Conservation (phyloP, 2,888 invertebrate species). For the Sesia bembeciformis region DNA sequence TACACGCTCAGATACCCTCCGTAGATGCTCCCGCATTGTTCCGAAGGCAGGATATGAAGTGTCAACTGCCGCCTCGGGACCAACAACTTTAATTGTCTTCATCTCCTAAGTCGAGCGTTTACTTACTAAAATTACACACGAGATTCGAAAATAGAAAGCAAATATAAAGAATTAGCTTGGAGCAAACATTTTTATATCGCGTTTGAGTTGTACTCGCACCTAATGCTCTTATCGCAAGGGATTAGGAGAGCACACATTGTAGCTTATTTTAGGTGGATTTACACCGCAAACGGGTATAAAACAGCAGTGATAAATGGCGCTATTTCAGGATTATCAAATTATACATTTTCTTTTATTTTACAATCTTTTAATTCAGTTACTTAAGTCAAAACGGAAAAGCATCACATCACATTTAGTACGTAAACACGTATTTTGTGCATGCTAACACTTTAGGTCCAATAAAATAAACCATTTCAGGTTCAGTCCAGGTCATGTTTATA, state of each 20-base stretch:
- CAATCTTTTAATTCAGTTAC: too few species aligned
- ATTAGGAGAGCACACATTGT: not conserved
- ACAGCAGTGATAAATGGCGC: too few species aligned
- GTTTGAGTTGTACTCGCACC: not conserved
- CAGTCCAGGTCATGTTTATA: too few species aligned
- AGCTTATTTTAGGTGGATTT: too few species aligned
- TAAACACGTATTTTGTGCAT: too few species aligned
- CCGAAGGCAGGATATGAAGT: conserved; percentile 33
- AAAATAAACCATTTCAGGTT: too few species aligned
- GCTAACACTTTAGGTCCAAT: too few species aligned
- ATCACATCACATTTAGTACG: too few species aligned
- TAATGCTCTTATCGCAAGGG: not conserved
- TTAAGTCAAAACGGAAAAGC: too few species aligned
- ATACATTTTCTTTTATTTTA: too few species aligned
- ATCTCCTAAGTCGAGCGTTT: conserved; percentile 12
- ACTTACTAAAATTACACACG: conserved; percentile 3
- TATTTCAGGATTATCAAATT: too few species aligned
- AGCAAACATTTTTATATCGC: not conserved
- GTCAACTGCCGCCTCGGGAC: conserved; percentile 38
- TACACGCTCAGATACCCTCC: conserved; percentile 3
- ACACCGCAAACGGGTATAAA: too few species aligned
- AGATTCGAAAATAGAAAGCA: not conserved
- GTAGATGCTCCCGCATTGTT: conserved; percentile 11
- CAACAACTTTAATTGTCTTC: conserved; percentile 43
- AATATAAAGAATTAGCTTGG: not conserved